These are phyloP conservation scores for Chaetoderma sp. DNA, from an alignment of 2,888 invertebrate species.

Conservation along the genomic window DNA sequence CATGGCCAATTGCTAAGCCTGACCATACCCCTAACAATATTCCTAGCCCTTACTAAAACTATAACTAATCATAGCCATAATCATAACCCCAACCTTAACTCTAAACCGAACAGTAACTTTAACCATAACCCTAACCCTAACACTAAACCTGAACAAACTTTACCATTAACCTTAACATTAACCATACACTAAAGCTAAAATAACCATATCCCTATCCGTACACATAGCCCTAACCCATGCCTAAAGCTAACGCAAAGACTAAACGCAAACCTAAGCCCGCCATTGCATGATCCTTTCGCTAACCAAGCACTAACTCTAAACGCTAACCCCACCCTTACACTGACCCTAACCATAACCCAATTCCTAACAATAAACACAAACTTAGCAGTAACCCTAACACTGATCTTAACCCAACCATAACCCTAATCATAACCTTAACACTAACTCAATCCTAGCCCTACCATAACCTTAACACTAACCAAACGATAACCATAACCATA, in stretches of 20 bases:
- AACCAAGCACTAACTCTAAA: too few species aligned
- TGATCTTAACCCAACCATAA: not conserved
- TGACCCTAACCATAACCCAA: not conserved
- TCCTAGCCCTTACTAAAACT: slow-evolving; percentile 1
- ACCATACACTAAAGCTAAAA: not conserved
- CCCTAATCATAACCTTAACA: too few species aligned
- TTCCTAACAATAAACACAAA: not conserved
- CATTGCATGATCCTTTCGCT: too few species aligned
- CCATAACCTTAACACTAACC: too few species aligned
- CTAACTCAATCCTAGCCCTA: too few species aligned
- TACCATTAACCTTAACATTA: not conserved
- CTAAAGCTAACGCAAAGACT: too few species aligned
- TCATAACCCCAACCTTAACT: not conserved
- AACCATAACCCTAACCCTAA: slow-evolving; percentile 1
- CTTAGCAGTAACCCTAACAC: slow-evolving; percentile 4
- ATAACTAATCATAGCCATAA: not conserved
- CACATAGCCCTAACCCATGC: too few species aligned
- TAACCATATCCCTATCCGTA: too few species aligned
- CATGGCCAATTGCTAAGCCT: not conserved
- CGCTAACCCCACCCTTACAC: not conserved
- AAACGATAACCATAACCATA: too few species aligned
- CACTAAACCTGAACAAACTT: not conserved
- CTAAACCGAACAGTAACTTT: not conserved
- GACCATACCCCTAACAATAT: not conserved
- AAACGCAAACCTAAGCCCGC: too few species aligned